Evolutionary conservation across 64 coral and sea anemone species (phyloP), one percentile per base, ranked within the genome.

Genomic region (Montipora cactus): DNA sequence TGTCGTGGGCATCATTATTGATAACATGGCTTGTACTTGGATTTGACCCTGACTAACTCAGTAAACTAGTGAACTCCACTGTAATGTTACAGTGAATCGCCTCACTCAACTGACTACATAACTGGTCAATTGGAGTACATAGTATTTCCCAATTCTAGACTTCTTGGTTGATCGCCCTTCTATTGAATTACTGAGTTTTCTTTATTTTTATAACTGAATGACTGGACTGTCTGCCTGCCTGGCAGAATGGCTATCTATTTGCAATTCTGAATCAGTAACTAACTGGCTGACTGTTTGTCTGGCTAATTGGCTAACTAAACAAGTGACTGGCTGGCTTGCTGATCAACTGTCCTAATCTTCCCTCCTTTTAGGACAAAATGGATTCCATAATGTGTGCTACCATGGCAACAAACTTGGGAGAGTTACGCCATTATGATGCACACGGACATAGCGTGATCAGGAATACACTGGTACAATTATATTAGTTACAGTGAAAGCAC

Each of bases 361-460:
- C 5, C 15, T 9, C 2, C 9, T 47, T 52, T 69, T 19, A 86
- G 82, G 82, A 86, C 66, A 22, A 71, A n/a, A 86, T 86, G 82
- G 82, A 86, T 48, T 18, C 82, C 15, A 86, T 86, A 12, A 49
- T 70, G 82, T 86, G 82, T 16, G 62, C 59, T 47, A 86, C 82
- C 45, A 86, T 86, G 82, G 82, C 44, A 86, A 86, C 62, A 5
- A 86, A 86, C 66, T 46, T 86, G 19, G 82, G 8, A 44, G 82
- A 86, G 67, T 72, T 72, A 51, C 82, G 82, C 71, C 82, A 86
- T 51, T 86, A 50, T 48, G 48, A 86, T 86, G 14, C 82, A 21
- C 7, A 5, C 51, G 7, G 8, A 10, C 82, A 86, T 44, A 4
- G 21, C 44, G 0, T 86, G 66, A 28, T 21, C 82, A 67, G 82